phyloP scores from a whole-genome alignment of 1,140 invertebrate genomes.

The Popillia japonica region DNA sequence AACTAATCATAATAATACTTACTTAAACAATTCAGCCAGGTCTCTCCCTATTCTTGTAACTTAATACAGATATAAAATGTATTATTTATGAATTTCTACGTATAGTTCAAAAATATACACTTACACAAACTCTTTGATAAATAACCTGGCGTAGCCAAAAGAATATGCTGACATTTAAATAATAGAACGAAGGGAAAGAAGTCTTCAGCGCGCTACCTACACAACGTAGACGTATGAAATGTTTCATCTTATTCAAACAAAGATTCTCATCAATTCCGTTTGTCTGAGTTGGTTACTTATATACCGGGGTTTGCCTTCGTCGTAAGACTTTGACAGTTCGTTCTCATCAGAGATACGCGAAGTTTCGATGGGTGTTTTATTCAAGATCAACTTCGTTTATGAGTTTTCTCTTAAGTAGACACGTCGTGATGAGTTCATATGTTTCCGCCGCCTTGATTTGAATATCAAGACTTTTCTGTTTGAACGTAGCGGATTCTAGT shows the following conservation, averaged over 20 bases:
- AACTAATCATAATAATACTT: too few species aligned
- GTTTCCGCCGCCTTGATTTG: slow-evolving; percentile 24
- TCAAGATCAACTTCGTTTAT: slow-evolving; percentile 35
- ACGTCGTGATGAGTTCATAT: slow-evolving; percentile 32
- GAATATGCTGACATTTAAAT: slow-evolving; percentile 13
- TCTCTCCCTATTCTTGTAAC: too few species aligned
- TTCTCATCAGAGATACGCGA: slow-evolving; percentile 15
- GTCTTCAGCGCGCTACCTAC: background rate
- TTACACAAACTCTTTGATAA: background rate
- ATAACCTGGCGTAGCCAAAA: background rate
- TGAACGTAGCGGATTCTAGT: slow-evolving; percentile 5
- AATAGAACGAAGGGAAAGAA: slow-evolving; percentile 26
- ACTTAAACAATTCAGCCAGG: too few species aligned
- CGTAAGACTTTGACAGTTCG: slow-evolving; percentile 13
- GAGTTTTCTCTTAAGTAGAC: slow-evolving; percentile 33
- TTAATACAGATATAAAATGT: background rate
- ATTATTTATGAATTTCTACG: background rate
- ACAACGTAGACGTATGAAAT: slow-evolving; percentile 4
- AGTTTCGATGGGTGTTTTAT: slow-evolving; percentile 33
- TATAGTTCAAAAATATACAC: background rate
- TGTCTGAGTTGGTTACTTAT: slow-evolving; percentile 26
- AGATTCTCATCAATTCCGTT: slow-evolving; percentile 33
- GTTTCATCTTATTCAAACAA: slow-evolving; percentile 29
- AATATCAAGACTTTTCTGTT: slow-evolving; percentile 18
- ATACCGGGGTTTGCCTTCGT: background rate